These are phyloP conservation scores for Diplodus sargus DNA, from an alignment of 2,797 vertebrate species.

Conservation along the genomic window DNA sequence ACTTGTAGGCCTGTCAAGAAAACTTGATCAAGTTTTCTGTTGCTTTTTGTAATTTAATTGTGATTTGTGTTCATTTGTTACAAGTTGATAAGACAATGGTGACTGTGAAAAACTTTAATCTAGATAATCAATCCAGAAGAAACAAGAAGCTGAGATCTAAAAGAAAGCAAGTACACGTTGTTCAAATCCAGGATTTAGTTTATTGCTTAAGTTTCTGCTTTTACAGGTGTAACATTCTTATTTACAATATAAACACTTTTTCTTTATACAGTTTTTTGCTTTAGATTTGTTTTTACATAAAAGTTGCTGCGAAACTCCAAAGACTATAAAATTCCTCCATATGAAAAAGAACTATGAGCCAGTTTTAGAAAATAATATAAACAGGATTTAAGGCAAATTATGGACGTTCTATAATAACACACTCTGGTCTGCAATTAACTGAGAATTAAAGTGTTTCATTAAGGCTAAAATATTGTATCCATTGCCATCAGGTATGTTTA, in stretches of 20 bases:
- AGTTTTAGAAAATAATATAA: constrained; percentile 54
- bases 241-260: constrained; percentile 5
- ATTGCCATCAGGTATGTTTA: constrained; percentile 20
- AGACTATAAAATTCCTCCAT: constrained; percentile 13
- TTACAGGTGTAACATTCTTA: background rate
- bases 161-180: background rate
- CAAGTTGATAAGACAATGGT: background rate
- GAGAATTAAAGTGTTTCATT: constrained; percentile 49
- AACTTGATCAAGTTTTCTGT: background rate
- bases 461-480: constrained; percentile 69
- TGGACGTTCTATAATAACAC: constrained; percentile 40
- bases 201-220: constrained; percentile 49
- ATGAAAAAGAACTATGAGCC: constrained; percentile 33
- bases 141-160: background rate
- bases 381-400: constrained; percentile 74
- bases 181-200: constrained; percentile 26
- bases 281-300: constrained; percentile 5
- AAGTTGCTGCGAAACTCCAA: constrained; percentile 24
- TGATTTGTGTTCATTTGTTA: background rate
- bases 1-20: background rate
- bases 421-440: constrained; percentile 45
- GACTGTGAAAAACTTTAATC: background rate
- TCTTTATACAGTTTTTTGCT: constrained; percentile 29
- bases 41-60: constrained; percentile 5
- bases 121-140: background rate